These are phyloP conservation scores for Etheostoma cragini DNA, from an alignment of 2,113 vertebrate genomes.

Conservation along the genomic window DNA sequence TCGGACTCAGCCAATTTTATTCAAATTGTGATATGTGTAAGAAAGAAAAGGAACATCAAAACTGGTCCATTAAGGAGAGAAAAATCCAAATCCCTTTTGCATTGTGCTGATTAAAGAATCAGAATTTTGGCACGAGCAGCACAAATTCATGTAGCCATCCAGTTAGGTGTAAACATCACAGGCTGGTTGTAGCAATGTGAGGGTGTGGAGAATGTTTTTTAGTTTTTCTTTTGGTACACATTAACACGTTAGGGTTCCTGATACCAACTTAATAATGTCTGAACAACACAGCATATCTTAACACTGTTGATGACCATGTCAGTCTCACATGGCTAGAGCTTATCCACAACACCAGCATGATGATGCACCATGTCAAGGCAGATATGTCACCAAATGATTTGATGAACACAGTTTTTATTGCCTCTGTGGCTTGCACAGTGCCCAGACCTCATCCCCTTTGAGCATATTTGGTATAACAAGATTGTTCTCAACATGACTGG, in stretches of 20 bases:
- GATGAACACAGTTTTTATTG: neutral
- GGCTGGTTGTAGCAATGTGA: neutral
- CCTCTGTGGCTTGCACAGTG: neutral
- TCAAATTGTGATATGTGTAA: neutral
- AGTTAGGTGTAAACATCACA: slow-evolving; percentile 10
- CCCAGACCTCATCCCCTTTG: neutral
- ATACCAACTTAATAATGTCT: neutral
- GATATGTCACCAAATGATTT: neutral
- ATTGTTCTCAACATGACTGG: neutral
- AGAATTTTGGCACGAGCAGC: neutral
- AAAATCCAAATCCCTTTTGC: neutral
- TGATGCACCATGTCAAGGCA: neutral
- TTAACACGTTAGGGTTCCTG: neutral
- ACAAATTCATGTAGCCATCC: slow-evolving; percentile 3
- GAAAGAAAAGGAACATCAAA: neutral
- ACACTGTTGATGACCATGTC: neutral
- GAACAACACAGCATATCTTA: slow-evolving; percentile 12
- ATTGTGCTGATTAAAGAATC: slow-evolving; percentile 9
- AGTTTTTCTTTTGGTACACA: neutral
- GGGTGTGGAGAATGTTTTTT: neutral
- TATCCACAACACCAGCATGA: neutral
- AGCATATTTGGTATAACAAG: neutral
- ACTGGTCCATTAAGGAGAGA: neutral
- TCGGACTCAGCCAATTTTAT: neutral
- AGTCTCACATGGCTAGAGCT: neutral